Evolutionary conservation across 2,797 vertebrate species (phyloP).

Genomic region (Cygnus olor): DNA sequence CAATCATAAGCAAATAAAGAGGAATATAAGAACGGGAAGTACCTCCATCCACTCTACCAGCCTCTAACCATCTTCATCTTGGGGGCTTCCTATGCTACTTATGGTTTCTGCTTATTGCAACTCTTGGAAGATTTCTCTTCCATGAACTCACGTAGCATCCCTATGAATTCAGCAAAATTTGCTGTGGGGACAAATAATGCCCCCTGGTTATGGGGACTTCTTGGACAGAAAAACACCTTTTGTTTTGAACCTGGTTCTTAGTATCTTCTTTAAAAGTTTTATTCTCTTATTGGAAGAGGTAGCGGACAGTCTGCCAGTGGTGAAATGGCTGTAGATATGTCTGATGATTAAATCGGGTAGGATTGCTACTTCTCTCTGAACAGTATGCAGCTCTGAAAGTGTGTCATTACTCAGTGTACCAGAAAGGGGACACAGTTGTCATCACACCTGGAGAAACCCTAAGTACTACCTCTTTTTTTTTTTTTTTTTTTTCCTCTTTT

Average conservation of each 20-base stretch:
- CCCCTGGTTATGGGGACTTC: neutral
- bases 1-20: neutral
- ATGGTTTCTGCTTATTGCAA: neutral
- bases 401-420: neutral
- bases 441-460: neutral
- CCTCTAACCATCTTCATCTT: neutral
- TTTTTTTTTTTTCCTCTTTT: neutral
- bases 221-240: neutral
- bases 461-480: neutral
- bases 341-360: neutral
- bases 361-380: neutral
- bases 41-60: neutral
- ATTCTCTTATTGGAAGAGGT: neutral
- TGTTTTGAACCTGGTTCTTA: neutral
- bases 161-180: neutral
- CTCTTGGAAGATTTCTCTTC: neutral
- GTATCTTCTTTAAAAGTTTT: neutral
- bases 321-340: neutral
- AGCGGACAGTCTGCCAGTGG: neutral
- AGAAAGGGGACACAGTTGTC: neutral
- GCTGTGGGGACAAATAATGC: neutral
- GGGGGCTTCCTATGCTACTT: neutral
- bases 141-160: neutral
- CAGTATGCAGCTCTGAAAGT: neutral
- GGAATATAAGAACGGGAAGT: neutral